These are phyloP conservation scores for Chelon auratus DNA, from an alignment of 2,797 vertebrate species.

Conservation along the genomic window DNA sequence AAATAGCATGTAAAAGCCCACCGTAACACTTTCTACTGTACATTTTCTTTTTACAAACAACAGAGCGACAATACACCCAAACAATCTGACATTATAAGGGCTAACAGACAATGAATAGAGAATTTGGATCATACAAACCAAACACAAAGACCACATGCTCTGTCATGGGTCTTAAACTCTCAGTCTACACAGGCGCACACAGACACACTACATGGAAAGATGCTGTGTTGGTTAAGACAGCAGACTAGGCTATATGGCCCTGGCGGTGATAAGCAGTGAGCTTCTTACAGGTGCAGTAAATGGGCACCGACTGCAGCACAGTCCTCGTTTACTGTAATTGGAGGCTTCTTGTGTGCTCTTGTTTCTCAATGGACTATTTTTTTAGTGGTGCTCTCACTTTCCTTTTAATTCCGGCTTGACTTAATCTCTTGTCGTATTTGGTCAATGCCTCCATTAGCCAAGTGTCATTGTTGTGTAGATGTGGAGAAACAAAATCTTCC, in stretches of 20 bases:
- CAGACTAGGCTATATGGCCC: slow-evolving; percentile 71
- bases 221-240: slow-evolving; percentile 71
- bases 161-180: slow-evolving; percentile 23
- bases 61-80: slow-evolving; percentile 29
- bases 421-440: slow-evolving; percentile 38
- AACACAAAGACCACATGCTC: slow-evolving; percentile 47
- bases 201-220: slow-evolving; percentile 62
- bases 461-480: slow-evolving; percentile 24
- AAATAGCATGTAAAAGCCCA: slow-evolving; percentile 42
- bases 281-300: slow-evolving; percentile 56
- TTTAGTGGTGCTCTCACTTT: slow-evolving; percentile 42
- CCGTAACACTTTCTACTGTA: slow-evolving; percentile 31
- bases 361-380: slow-evolving; percentile 47
- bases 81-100: slow-evolving; percentile 32
- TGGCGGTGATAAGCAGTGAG: slow-evolving; percentile 75
- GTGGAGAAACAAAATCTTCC: slow-evolving; percentile 37
- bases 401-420: slow-evolving; percentile 23
- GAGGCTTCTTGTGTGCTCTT: slow-evolving; percentile 68
- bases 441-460: slow-evolving; percentile 42
- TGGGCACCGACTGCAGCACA: slow-evolving; percentile 53
- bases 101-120: slow-evolving; percentile 25
- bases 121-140: slow-evolving; percentile 38
- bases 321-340: slow-evolving; percentile 31
- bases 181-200: slow-evolving; percentile 41
- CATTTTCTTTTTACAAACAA: slow-evolving; percentile 46